A percentile compares a stretch with the other conserved stretches of the same genome.
phyloP scores from a whole-genome alignment of 2,113 vertebrate genomes.

The Labeo catla region DNA sequence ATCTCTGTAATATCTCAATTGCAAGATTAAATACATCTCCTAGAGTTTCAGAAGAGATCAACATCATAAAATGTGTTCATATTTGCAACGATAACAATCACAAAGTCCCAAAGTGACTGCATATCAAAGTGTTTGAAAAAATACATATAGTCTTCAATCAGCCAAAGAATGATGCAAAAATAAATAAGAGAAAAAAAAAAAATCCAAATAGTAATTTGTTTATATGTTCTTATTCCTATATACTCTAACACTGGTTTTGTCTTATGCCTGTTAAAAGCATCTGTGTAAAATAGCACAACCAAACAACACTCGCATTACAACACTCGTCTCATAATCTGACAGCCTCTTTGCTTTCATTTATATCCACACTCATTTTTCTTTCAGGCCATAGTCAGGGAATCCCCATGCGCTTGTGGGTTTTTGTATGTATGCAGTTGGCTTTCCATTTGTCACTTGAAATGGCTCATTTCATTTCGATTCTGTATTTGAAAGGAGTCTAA shows the following conservation, averaged over 20 bases:
- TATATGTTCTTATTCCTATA: background rate
- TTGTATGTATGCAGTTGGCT: conserved; percentile 1
- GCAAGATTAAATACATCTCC: background rate
- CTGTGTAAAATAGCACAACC: conserved; percentile 64
- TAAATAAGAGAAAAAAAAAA: too few species aligned
- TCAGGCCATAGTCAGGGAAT: conserved; percentile 5
- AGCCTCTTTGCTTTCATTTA: conserved; percentile 61
- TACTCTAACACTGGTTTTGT: conserved; percentile 49
- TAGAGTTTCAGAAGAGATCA: background rate
- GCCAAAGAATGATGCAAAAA: background rate
- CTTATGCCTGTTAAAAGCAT: conserved; percentile 67
- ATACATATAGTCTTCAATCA: background rate
- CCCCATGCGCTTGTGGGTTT: conserved; percentile 32
- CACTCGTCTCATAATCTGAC: conserved; percentile 67
- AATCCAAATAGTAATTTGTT: background rate
- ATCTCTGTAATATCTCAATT: background rate
- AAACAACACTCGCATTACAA: conserved; percentile 69
- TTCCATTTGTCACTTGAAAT: conserved; percentile 15
- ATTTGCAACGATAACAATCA: background rate
- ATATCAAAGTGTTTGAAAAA: background rate
- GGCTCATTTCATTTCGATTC: background rate
- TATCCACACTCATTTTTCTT: conserved; percentile 9
- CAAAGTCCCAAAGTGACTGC: background rate
- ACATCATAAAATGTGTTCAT: conserved; percentile 1
- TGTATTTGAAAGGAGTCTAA: conserved; percentile 45